Percentiles rank a stretch among this genome's conserved stretches.
These are phyloP conservation scores for Collichthys lucidus DNA, from an alignment of 2,113 vertebrate genomes.

Conservation along the genomic window DNA sequence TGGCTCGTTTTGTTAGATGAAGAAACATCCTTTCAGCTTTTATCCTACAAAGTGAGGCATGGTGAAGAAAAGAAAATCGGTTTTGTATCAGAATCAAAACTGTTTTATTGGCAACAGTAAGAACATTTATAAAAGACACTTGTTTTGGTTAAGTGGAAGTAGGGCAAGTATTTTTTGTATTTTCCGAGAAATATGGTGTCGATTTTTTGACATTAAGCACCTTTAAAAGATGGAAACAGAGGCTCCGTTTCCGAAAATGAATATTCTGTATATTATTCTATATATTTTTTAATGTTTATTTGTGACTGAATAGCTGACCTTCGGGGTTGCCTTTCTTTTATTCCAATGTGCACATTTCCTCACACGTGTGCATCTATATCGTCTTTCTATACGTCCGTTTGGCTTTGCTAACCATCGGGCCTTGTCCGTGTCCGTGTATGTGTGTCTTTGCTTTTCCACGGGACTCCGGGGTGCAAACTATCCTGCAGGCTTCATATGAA, in stretches of 20 bases:
- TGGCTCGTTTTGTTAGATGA: too few relatives aligned
- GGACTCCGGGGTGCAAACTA: slow-evolving; percentile 51
- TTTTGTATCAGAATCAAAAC: too few relatives aligned
- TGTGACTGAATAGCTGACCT: too few relatives aligned
- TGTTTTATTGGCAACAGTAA: too few relatives aligned
- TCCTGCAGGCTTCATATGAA: slow-evolving; percentile 67
- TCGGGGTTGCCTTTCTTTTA: neutral
- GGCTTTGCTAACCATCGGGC: neutral
- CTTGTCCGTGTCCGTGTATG: neutral
- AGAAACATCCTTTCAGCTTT: too few relatives aligned
- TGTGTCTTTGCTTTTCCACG: slow-evolving; percentile 48
- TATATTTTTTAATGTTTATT: neutral
- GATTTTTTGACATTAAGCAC: neutral
- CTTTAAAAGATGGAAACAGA: neutral
- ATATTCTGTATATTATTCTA: too few relatives aligned
- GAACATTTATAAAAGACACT: too few relatives aligned
- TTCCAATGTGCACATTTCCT: neutral
- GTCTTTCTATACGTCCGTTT: neutral
- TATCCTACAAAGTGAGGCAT: too few relatives aligned
- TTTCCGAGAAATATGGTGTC: neutral
- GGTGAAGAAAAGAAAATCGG: too few relatives aligned
- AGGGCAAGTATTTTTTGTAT: neutral
- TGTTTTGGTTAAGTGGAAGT: neutral
- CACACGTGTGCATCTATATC: neutral
- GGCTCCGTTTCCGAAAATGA: too few relatives aligned